phyloP scores from a whole-genome alignment of 2,797 vertebrate species.

The Gobio occitaniae region DNA sequence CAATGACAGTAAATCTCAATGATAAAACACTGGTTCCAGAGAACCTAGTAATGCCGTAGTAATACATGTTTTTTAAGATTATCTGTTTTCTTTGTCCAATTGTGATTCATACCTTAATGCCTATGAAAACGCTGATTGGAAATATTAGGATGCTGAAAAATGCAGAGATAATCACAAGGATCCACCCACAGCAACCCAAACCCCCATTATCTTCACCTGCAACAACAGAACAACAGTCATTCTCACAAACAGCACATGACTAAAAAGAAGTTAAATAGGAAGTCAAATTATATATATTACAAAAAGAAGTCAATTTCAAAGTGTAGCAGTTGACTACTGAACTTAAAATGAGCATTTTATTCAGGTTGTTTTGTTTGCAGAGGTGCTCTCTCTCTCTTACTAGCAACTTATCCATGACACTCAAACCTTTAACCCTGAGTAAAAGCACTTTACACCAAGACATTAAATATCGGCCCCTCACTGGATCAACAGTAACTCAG shows the following conservation, averaged over 20 bases:
- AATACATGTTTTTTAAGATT: background rate
- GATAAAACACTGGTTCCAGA: background rate
- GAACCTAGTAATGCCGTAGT: background rate
- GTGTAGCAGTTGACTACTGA: background rate
- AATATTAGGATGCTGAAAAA: constrained; percentile 79
- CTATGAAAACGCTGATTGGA: constrained; percentile 86
- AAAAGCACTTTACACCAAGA: background rate
- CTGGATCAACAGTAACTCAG: background rate
- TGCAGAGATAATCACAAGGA: constrained; percentile 80
- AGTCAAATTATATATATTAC: background rate
- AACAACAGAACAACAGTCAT: constrained; percentile 54
- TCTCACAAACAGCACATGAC: constrained; percentile 1
- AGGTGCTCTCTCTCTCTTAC: background rate
- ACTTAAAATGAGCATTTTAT: background rate
- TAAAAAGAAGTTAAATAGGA: background rate
- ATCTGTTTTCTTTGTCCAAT: background rate
- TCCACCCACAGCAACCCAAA: constrained; percentile 83
- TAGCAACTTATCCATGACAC: background rate
- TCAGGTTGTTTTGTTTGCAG: background rate
- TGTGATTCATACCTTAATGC: constrained; percentile 81
- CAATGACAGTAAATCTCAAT: background rate
- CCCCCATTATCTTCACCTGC: constrained; percentile 65
- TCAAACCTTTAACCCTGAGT: background rate
- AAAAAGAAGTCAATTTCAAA: background rate
- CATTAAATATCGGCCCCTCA: background rate